Conservation (phyloP, 1,140 invertebrate genomes). For the Drosophila serrata region DNA sequence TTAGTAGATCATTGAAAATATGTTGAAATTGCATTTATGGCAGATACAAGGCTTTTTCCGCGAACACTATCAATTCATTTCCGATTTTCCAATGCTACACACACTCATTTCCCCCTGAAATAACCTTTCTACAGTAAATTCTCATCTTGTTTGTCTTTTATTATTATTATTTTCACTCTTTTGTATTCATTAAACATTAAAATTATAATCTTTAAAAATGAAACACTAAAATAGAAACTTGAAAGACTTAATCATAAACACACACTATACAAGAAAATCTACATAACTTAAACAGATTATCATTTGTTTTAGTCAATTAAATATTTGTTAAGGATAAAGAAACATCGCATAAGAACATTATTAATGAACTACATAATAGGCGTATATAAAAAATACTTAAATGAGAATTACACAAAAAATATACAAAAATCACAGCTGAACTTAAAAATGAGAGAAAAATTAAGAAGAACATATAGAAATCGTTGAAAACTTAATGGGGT, state of each 20-base stretch:
- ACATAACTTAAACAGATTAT: slow-evolving; percentile 71
- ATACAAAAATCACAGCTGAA: slow-evolving; percentile 84
- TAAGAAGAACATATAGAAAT: slow-evolving; percentile 33
- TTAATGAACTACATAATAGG: slow-evolving; percentile 61
- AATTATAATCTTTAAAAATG: slow-evolving; percentile 30
- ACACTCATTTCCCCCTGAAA: background rate
- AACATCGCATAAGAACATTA: slow-evolving; percentile 21
- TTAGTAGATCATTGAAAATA: slow-evolving; percentile 35
- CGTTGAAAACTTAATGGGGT: slow-evolving; percentile 45
- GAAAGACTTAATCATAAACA: slow-evolving; percentile 52
- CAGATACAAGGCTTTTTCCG: slow-evolving; percentile 33
- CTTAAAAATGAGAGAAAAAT: slow-evolving; percentile 74
- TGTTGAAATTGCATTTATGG: slow-evolving; percentile 25
- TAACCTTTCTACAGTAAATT: background rate
- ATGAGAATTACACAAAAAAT: slow-evolving; percentile 71
- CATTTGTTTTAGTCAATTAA: slow-evolving; percentile 20
- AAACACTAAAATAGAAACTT: slow-evolving; percentile 53
- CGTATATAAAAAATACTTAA: slow-evolving; percentile 44
- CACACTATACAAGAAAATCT: slow-evolving; percentile 50
- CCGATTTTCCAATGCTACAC: slow-evolving; percentile 24
- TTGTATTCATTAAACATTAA: slow-evolving; percentile 31
- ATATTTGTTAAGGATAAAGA: slow-evolving; percentile 5
- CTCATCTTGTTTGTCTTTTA: slow-evolving; percentile 44
- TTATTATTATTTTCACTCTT: slow-evolving; percentile 60
- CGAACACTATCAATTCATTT: slow-evolving; percentile 48